phyloP scores from a whole-genome alignment of 2,888 invertebrate species.

The Parascotia fuliginaria region DNA sequence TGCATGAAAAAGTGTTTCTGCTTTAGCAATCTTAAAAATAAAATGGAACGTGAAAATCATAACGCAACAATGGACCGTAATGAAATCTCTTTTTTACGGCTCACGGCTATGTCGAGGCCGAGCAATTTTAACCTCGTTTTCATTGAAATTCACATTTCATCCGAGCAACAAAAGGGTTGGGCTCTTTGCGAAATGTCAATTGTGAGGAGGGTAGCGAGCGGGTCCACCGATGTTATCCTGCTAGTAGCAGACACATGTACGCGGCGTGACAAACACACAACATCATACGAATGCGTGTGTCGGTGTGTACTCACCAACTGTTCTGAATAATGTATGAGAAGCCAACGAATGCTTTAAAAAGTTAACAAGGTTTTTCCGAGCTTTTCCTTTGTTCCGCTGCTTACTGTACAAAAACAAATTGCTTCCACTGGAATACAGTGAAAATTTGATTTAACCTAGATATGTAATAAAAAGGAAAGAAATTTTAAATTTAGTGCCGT shows the following conservation, averaged over 20 bases:
- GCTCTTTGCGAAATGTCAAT: conserved; percentile 77
- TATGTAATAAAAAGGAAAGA: background rate
- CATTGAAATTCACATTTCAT: conserved; percentile 81
- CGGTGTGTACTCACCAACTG: conserved; percentile 55
- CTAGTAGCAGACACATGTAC: conserved; percentile 60
- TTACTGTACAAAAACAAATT: conserved; percentile 74
- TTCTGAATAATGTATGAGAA: conserved; percentile 79
- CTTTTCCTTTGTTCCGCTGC: conserved; percentile 79
- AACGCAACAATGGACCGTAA: conserved; percentile 76
- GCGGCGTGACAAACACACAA: conserved; percentile 59
- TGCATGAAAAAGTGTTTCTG: conserved; percentile 61
- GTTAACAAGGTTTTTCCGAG: conserved; percentile 82
- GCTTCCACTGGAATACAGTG: conserved; percentile 59
- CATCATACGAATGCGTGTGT: conserved; percentile 45
- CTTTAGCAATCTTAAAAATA: conserved; percentile 66
- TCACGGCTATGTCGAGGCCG: conserved; percentile 65
- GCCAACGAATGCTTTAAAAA: conserved; percentile 81
- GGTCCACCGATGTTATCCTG: conserved; percentile 55
- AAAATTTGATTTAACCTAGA: conserved; percentile 51
- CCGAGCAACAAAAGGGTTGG: conserved; percentile 76
- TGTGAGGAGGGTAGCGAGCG: conserved; percentile 69
- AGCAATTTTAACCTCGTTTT: conserved; percentile 78
- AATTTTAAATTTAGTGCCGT: background rate
- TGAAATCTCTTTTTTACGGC: conserved; percentile 60
- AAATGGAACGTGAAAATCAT: conserved; percentile 76